Conservation (phyloP, 2,113 vertebrate species). For the Isurus oxyrinchus region DNA sequence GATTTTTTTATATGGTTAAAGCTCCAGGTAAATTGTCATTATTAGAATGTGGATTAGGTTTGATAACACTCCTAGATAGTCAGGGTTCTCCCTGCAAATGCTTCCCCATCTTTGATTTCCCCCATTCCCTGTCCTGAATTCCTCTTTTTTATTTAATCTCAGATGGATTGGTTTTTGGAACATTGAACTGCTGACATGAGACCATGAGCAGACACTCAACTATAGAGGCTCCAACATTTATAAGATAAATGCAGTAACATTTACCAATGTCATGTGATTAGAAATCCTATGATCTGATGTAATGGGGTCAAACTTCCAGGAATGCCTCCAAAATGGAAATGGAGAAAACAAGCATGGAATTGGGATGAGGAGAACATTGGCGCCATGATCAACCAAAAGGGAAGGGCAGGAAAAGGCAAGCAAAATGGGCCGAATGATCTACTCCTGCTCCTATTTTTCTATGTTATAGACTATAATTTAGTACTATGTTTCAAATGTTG, state of each 20-base stretch:
- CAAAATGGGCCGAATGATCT: background rate
- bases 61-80: background rate
- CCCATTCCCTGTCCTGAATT: background rate
- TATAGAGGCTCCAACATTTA: background rate
- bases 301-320: background rate
- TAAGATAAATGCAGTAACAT: background rate
- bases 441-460: background rate
- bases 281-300: background rate
- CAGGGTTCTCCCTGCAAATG: background rate
- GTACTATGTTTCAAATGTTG: background rate
- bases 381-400: background rate
- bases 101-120: background rate
- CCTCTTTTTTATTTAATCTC: background rate
- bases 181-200: background rate
- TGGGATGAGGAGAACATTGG: background rate
- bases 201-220: background rate
- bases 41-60: background rate
- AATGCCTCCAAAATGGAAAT: background rate
- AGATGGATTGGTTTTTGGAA: background rate
- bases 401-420: background rate
- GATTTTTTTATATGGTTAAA: background rate
- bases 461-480: background rate
- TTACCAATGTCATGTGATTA: background rate
- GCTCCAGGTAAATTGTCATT: background rate
- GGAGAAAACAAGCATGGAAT: background rate